Conservation (phyloP, 2,888 invertebrate genomes). For the Diploptera punctata region DNA sequence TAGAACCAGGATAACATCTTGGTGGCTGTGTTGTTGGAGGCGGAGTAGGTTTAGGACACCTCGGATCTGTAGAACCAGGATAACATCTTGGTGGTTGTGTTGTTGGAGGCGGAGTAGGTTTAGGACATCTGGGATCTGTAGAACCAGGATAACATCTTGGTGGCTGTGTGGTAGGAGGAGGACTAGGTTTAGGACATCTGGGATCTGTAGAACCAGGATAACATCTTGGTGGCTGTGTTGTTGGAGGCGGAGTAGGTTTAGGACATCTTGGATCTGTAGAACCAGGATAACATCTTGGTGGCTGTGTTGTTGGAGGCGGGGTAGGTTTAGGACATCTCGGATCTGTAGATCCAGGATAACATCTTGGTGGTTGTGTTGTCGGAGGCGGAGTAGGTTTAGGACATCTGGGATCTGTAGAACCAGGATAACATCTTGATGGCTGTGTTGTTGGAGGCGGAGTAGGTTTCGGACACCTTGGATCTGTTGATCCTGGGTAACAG, state of each 20-base stretch:
- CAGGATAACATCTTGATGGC: conserved; percentile 50
- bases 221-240: conserved; percentile 43
- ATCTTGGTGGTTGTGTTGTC: conserved; percentile 34
- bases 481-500: conserved; percentile 43
- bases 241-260: conserved; percentile 37
- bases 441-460: conserved; percentile 25
- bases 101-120: conserved; percentile 43
- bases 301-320: conserved; percentile 24
- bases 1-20: conserved; percentile 49
- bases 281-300: conserved; percentile 38
- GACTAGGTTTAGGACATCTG: conserved; percentile 48
- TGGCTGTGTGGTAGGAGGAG: conserved; percentile 44
- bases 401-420: conserved; percentile 48
- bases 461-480: conserved; percentile 42
- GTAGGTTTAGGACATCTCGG: conserved; percentile 34
- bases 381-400: conserved; percentile 42
- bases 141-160: conserved; percentile 48
- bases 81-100: conserved; percentile 50
- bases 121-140: conserved; percentile 46
- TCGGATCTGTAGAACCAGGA: conserved; percentile 39
- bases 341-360: conserved; percentile 33
- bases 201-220: conserved; percentile 49
- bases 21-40: conserved; percentile 29
- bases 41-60: conserved; percentile 44
- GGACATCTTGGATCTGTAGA: conserved; percentile 43